Conservation (phyloP, 2,888 invertebrate genomes). For the Macrophya annulata region DNA sequence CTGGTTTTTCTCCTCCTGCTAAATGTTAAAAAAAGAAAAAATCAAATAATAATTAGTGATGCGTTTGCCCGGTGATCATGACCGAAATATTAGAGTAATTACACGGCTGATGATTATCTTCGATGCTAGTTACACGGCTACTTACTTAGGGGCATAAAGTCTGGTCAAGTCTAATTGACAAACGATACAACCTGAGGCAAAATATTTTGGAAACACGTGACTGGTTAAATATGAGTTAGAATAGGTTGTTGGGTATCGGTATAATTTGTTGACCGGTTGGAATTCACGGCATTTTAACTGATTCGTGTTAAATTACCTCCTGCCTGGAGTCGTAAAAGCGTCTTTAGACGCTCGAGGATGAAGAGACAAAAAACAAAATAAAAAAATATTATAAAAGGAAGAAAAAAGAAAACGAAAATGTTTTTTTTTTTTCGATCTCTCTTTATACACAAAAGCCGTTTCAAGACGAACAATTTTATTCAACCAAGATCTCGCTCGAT, state of each 20-base stretch:
- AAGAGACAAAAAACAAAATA: constrained; percentile 80
- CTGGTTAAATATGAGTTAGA: constrained; percentile 19
- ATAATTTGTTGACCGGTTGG: background rate
- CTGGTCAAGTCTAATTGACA: constrained; percentile 27
- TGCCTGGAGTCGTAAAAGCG: constrained; percentile 80
- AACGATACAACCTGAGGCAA: constrained; percentile 4
- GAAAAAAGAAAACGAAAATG: no score
- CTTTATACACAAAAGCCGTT: constrained; percentile 13
- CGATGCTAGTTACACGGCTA: background rate
- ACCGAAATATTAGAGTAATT: constrained; percentile 25
- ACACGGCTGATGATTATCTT: background rate
- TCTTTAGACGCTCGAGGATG: background rate
- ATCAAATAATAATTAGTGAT: background rate
- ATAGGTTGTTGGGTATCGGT: background rate
- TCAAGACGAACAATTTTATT: constrained; percentile 15
- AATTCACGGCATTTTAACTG: constrained; percentile 58
- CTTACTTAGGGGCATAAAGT: background rate
- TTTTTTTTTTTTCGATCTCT: background rate
- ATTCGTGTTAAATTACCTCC: constrained; percentile 80
- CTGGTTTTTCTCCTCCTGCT: no score
- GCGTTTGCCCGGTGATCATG: background rate
- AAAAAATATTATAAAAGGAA: background rate
- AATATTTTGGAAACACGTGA: constrained; percentile 42
- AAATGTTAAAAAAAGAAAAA: background rate
- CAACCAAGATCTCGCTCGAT: constrained; percentile 49